Evolutionary conservation across 2,113 vertebrate genomes (phyloP), one percentile per base, ranked within the genome.

Genomic region (Cynopterus brachyotis): DNA sequence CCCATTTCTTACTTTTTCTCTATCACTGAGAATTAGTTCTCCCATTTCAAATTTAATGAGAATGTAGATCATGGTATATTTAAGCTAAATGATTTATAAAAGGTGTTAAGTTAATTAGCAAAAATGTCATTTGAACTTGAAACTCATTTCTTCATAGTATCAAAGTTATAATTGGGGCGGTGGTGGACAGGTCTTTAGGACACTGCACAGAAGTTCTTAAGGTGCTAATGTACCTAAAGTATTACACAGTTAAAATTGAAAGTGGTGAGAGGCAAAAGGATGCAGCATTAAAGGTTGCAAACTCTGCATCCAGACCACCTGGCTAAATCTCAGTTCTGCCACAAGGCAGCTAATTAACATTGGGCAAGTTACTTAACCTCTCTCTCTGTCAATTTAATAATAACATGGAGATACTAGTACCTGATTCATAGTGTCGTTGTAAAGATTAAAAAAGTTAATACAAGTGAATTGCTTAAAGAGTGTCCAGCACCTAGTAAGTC

Each of bases 21-120:
- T 93, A 55, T 17, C 45, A 91, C 70, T 72, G 64, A 84, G 47
- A 79, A 67, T 83, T 76, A 73, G 20, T 42, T 72, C 8, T 59
- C 40, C 50, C n/a, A 53, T 64, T 76, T 94, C 45, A 89, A 78
- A 72, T 79, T 84, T 76, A 45, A 20, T 79, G 67, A 91, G 47
- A 82, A 76, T 76, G 32, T 66, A 32, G 24, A 78, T 84, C 55
- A 42, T 89, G 4, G 2, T 73, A 59, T 87, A 79, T 83, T 93
- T 91, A 55, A 81, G 42, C 26, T 50, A 86, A 73, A 72, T 72
- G n/a, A 83, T n/a, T 57, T 91, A 72, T 72, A 53, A 92, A 95
- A 85, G 47, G 22, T 85, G 3, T 32, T 79, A 35, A 67, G 15
- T 83, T 86, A 64, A 60, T 47, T 82, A 81, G 35, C 45, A 59